phyloP scores from a whole-genome alignment of 2,113 vertebrate species.

The Carassius auratus region DNA sequence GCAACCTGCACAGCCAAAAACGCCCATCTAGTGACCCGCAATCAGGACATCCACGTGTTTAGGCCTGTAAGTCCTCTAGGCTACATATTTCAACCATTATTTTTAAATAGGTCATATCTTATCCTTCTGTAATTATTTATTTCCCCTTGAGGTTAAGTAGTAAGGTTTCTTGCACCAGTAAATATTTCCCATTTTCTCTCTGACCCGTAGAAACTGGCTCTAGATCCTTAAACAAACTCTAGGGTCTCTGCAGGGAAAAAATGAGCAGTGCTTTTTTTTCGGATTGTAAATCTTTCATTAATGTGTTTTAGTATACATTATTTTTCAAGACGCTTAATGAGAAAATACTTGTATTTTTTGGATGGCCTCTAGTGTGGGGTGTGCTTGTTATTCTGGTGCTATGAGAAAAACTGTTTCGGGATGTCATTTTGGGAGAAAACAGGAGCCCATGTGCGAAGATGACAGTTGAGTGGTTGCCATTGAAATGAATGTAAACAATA shows the following conservation, averaged over 20 bases:
- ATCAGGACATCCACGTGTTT: conserved; percentile 94
- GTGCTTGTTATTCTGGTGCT: not conserved
- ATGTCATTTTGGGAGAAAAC: not conserved
- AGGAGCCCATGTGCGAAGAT: not conserved
- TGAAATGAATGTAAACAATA: not conserved
- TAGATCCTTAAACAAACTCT: not conserved
- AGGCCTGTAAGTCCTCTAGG: conserved; percentile 80
- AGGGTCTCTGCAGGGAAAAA: not conserved
- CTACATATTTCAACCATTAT: not conserved
- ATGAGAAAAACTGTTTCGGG: not conserved
- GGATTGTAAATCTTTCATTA: conserved; percentile 11
- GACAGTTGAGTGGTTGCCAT: not conserved
- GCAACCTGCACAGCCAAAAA: conserved; percentile 98
- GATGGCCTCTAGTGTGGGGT: not conserved
- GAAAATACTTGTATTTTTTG: not conserved
- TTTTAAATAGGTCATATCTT: not conserved
- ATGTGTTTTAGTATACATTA: too few species aligned
- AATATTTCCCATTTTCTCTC: not conserved
- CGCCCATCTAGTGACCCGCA: conserved; percentile 93
- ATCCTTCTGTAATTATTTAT: not conserved
- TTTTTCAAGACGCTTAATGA: not conserved
- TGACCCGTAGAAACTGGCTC: not conserved
- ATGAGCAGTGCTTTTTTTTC: not conserved
- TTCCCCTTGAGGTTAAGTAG: not conserved
- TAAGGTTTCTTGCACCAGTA: not conserved